Base-by-base conservation (phyloP, 2,888 invertebrate genomes). In the Ochropleura plecta region DNA sequence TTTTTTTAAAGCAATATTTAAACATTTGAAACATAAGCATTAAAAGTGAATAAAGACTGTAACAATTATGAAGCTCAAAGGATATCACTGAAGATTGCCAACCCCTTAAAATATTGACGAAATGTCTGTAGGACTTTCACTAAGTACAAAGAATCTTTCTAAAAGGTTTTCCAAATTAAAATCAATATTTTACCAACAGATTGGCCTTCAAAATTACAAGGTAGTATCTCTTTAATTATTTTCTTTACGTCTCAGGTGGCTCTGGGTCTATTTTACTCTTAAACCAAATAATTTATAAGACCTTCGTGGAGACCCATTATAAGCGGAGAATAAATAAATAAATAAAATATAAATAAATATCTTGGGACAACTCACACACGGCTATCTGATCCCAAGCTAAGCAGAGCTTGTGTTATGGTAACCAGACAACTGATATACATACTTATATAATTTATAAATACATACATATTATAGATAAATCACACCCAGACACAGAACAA, bases 301-400 rank as follows among this genome's bases (percentile, higher is more conserved):
- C n/a, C 40, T 51, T 30, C 18, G 42, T 42, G 20, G 55, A n/a
- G n/a, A 68, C 65, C 81, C 73, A 83, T 79, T 86, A 85, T 85
- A 80, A 83, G 77, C 70, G 68, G 60, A 18, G 55, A 79, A 83
- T n/a, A n/a, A n/a, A n/a, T n/a, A n/a, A n/a, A n/a, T n/a, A n/a
- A n/a, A n/a, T n/a, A n/a, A n/a, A n/a, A n/a, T n/a, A n/a, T n/a
- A n/a, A n/a, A n/a, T n/a, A n/a, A n/a, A n/a, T n/a, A n/a, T n/a
- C n/a, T n/a, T n/a, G n/a, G n/a, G n/a, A n/a, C n/a, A n/a, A n/a
- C n/a, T n/a, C n/a, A n/a, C n/a, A n/a, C n/a, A n/a, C n/a, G n/a
- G n/a, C n/a, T n/a, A n/a, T n/a, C n/a, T n/a, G n/a, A n/a, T n/a
- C n/a, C n/a, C n/a, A n/a, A n/a, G n/a, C n/a, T n/a, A n/a, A n/a